These are phyloP conservation scores for Synodontis membranacea DNA, from an alignment of 2,113 vertebrate species.

Conservation along the genomic window DNA sequence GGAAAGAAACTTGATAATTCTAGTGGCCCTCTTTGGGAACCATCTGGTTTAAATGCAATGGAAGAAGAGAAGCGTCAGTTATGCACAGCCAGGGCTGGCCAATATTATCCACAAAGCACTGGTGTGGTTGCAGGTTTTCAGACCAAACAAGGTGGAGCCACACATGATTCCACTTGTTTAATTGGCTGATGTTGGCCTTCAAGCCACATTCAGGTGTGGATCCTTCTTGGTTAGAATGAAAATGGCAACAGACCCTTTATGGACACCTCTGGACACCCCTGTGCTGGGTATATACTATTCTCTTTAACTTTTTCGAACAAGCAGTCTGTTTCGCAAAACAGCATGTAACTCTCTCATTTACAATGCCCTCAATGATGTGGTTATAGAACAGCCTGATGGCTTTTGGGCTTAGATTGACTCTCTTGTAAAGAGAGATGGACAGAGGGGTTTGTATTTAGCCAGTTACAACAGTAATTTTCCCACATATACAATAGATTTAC, in stretches of 20 bases:
- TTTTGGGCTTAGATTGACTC: neutral
- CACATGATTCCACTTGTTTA: neutral
- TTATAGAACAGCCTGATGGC: too few relatives aligned
- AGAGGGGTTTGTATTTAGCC: neutral
- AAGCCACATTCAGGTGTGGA: neutral
- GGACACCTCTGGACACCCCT: neutral
- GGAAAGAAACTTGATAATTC: neutral
- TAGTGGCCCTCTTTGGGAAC: neutral
- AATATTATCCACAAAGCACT: neutral
- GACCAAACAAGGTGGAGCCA: neutral
- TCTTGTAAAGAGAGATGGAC: neutral
- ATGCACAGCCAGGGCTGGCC: neutral
- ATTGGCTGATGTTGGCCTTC: neutral
- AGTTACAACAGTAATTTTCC: neutral
- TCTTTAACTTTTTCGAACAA: neutral
- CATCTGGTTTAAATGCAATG: neutral
- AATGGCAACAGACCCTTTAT: neutral
- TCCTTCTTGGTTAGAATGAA: neutral
- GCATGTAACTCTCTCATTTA: too few relatives aligned
- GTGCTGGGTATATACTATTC: neutral
- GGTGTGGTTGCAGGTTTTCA: neutral
- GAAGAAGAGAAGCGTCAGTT: neutral
- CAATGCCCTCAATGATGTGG: too few relatives aligned
- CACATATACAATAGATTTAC: neutral
- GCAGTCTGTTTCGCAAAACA: too few relatives aligned